These are phyloP conservation scores for Phytoseiulus persimilis DNA, from an alignment of 2,888 invertebrate genomes.

Conservation along the genomic window DNA sequence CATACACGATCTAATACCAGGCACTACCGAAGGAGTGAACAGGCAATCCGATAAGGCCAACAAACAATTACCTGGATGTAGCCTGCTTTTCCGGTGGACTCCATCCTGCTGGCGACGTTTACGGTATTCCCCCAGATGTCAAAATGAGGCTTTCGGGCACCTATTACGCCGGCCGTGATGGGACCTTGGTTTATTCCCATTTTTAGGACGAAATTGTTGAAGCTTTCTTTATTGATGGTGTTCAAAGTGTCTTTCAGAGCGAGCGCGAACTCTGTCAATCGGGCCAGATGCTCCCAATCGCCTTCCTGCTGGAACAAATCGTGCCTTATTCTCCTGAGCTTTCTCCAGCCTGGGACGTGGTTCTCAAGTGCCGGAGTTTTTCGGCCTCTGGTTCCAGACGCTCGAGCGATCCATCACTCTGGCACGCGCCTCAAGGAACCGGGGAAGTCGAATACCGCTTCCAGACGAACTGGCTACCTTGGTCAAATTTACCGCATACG, in stretches of 20 bases:
- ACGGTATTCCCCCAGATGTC: conserved; percentile 96
- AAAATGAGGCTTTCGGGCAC: conserved; percentile 86
- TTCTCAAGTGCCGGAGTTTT: no score
- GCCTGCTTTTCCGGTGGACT: conserved; percentile 90
- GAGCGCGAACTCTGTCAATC: conserved; percentile 78
- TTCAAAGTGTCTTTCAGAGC: conserved; percentile 81
- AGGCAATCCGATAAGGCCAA: conserved; percentile 6
- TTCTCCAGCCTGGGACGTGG: no score
- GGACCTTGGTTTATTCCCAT: conserved; percentile 91
- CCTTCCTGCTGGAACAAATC: conserved; percentile 52
- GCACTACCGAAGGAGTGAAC: background rate
- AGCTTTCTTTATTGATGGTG: conserved; percentile 85
- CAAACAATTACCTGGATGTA: conserved; percentile 68
- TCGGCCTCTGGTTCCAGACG: no score
- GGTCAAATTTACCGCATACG: no score
- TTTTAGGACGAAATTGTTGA: conserved; percentile 85
- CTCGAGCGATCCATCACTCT: no score
- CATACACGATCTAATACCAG: background rate
- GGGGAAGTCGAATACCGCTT: no score
- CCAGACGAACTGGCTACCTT: no score
- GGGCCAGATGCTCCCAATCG: conserved; percentile 73
- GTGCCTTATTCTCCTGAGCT: no score
- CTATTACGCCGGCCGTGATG: conserved; percentile 88
- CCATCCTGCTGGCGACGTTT: conserved; percentile 94
- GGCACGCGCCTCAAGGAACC: no score